A percentile compares a stretch with the other conserved stretches of the same genome.
These are phyloP conservation scores for Notocelia uddmanniana DNA, from an alignment of 2,888 invertebrate genomes.

Conservation along the genomic window DNA sequence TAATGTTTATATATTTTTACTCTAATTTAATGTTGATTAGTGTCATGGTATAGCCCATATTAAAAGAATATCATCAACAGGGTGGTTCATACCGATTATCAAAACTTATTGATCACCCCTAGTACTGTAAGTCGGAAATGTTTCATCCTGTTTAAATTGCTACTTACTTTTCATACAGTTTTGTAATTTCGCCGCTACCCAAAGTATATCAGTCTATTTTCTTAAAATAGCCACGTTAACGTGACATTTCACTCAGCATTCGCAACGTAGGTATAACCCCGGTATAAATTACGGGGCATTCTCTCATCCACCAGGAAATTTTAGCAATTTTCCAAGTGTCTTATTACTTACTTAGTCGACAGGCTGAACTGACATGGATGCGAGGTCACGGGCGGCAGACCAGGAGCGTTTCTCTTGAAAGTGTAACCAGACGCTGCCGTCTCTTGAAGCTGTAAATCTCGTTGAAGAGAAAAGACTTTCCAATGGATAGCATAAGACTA, in stretches of 20 bases:
- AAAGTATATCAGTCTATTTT: too few relatives aligned
- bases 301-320: slow-evolving; percentile 8
- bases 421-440: slow-evolving; percentile 65
- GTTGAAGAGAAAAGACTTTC: slow-evolving; percentile 69
- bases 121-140: too few relatives aligned
- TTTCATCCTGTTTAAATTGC: too few relatives aligned
- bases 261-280: background rate
- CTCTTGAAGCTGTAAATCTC: slow-evolving; percentile 68
- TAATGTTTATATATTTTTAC: too few relatives aligned
- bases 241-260: background rate
- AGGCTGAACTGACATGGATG: slow-evolving; percentile 54
- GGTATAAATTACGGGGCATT: background rate
- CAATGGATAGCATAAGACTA: slow-evolving; percentile 46
- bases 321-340: slow-evolving; percentile 15
- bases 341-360: slow-evolving; percentile 5
- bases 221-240: background rate
- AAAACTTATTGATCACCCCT: too few relatives aligned
- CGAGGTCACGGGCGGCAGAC: slow-evolving; percentile 63
- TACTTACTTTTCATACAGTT: too few relatives aligned
- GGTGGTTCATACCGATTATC: too few relatives aligned
- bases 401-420: slow-evolving; percentile 67
- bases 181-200: too few relatives aligned
- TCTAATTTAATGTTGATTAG: too few relatives aligned
- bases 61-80: too few relatives aligned
- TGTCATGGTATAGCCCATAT: too few relatives aligned